These are phyloP conservation scores for Dasypolia templi DNA, from an alignment of 2,888 invertebrate species.

Conservation along the genomic window DNA sequence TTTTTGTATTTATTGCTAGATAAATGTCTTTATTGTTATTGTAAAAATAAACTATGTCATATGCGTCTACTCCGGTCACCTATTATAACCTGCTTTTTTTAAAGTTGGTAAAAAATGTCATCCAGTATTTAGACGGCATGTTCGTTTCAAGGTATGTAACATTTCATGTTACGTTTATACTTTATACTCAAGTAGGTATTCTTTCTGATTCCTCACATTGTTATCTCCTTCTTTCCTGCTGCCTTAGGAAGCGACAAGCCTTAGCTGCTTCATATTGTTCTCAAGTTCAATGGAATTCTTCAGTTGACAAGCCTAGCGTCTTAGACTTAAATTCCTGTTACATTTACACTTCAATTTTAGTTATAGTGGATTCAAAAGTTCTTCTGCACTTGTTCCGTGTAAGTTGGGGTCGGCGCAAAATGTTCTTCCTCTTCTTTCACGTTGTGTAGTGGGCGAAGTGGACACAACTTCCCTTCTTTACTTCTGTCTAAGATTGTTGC, in stretches of 20 bases:
- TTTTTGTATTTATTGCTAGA: no score
- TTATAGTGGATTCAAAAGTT: background rate
- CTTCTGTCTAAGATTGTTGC: background rate
- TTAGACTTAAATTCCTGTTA: background rate
- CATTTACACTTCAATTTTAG: background rate
- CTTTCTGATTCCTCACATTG: background rate
- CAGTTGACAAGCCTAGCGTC: background rate
- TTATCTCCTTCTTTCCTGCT: background rate
- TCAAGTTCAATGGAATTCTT: background rate
- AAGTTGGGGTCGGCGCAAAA: no score
- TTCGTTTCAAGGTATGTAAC: no score
- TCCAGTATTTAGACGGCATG: no score
- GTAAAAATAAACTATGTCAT: no score
- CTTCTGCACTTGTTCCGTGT: no score
- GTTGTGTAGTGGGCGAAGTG: no score
- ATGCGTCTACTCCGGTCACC: no score
- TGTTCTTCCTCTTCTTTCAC: background rate
- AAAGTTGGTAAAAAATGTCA: no score
- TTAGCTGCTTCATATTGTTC: background rate
- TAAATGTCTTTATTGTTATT: no score
- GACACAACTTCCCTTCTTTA: background rate
- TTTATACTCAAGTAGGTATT: background rate
- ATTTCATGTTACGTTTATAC: no score
- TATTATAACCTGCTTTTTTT: no score
- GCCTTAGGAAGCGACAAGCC: background rate